Percentiles rank a stretch among this genome's conserved stretches.
Evolutionary conservation across 2,797 vertebrate genomes (phyloP).

Genomic region (Denticeps clupeoides): DNA sequence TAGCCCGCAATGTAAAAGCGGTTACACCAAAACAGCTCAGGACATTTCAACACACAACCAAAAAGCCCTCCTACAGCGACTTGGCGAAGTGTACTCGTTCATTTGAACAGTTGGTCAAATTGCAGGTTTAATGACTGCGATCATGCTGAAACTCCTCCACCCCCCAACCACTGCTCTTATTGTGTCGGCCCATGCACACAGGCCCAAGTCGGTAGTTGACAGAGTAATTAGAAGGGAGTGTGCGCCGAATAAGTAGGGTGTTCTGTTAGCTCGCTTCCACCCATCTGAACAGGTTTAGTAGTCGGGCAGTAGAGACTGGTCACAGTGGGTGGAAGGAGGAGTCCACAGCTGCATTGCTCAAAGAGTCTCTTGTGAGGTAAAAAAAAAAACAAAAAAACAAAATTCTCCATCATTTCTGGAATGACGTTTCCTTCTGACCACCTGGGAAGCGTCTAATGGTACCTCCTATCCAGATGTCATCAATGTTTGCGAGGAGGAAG

Average conservation of each 20-base stretch:
- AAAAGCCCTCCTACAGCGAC: slow-evolving; percentile 36
- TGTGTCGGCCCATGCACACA: slow-evolving; percentile 43
- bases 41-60: slow-evolving; percentile 18
- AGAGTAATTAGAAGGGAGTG: slow-evolving; percentile 75
- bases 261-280: slow-evolving; percentile 59
- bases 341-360: too few relatives aligned
- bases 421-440: too few relatives aligned
- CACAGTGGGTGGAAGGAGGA: background rate
- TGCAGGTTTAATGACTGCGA: slow-evolving; percentile 62
- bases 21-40: slow-evolving; percentile 46
- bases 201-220: slow-evolving; percentile 60
- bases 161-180: slow-evolving; percentile 60
- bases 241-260: slow-evolving; percentile 63
- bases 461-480: too few relatives aligned
- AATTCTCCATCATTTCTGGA: too few relatives aligned
- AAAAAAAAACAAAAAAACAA: too few relatives aligned
- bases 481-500: too few relatives aligned
- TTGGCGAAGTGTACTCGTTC: slow-evolving; percentile 59
- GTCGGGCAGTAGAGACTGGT: background rate
- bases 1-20: too few relatives aligned
- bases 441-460: too few relatives aligned
- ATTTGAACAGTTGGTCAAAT: slow-evolving; percentile 65
- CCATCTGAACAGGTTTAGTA: slow-evolving; percentile 52
- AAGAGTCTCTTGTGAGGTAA: too few relatives aligned
- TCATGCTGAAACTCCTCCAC: too few relatives aligned